Conservation (phyloP, 2,888 invertebrate genomes). For the Brenthis ino region DNA sequence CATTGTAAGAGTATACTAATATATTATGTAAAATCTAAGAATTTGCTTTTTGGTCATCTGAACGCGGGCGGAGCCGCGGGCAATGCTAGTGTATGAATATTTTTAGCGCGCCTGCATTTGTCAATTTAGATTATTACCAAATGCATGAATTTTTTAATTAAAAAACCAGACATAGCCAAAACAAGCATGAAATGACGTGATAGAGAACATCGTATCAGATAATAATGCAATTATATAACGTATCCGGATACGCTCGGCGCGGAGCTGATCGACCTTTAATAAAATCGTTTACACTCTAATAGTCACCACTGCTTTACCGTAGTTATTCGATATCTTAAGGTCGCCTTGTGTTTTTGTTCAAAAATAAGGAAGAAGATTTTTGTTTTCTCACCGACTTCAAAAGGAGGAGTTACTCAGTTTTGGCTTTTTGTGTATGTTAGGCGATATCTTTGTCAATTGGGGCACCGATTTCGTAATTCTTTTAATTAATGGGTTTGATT, state of each 20-base stretch:
- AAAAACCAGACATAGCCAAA: not conserved
- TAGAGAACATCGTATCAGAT: not conserved
- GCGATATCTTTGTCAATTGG: no score
- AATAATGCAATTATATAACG: slow-evolving; percentile 15
- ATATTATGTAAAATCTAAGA: no score
- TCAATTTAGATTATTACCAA: not conserved
- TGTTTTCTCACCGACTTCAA: no score
- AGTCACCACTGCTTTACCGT: slow-evolving; percentile 28
- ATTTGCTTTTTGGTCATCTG: no score
- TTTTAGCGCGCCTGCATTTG: not conserved
- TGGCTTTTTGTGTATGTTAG: no score
- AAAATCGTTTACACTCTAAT: slow-evolving; percentile 32
- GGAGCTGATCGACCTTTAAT: slow-evolving; percentile 29
- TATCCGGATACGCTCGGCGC: slow-evolving; percentile 21
- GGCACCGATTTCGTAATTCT: no score
- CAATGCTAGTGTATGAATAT: no score
- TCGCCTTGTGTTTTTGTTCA: slow-evolving; percentile 12
- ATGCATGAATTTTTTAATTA: not conserved
- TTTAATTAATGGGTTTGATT: no score
- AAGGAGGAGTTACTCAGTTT: no score
- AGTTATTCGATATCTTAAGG: slow-evolving; percentile 29
- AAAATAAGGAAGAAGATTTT: not conserved
- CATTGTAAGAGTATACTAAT: no score
- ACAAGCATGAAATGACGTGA: not conserved
- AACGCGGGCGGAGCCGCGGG: no score